Evolutionary conservation across 37 sponge, comb jelly and placozoan genomes (phyloP).

Genomic region (Amphimedon queenslandica): DNA sequence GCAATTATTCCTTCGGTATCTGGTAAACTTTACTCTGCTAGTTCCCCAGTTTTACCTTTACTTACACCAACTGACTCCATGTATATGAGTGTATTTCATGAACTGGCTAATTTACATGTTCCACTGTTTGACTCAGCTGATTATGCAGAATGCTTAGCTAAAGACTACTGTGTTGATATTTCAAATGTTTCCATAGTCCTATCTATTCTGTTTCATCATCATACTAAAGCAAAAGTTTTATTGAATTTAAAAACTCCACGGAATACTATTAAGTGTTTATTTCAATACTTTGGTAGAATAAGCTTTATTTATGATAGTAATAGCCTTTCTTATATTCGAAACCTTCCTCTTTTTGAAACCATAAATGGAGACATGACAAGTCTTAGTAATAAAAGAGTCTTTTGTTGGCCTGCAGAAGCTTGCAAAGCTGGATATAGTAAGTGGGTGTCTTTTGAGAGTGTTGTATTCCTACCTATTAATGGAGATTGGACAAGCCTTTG

Average conservation of each 20-base stretch:
- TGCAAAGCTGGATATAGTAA: too few relatives aligned
- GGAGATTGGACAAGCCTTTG: conserved; percentile 23
- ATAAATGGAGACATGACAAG: conserved; percentile 8
- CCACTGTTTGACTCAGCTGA: background rate
- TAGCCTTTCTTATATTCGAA: background rate
- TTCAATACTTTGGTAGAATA: conserved; percentile 21
- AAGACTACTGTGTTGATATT: too few relatives aligned
- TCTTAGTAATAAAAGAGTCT: conserved; percentile 7
- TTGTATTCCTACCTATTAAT: conserved; percentile 22
- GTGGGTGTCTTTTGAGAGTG: background rate
- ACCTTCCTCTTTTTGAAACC: conserved; percentile 38
- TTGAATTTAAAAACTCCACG: background rate
- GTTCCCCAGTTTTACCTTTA: background rate
- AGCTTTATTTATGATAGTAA: background rate
- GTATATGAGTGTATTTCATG: too few relatives aligned
- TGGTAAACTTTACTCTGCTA: too few relatives aligned
- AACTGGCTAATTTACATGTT: background rate
- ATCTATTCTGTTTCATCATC: background rate
- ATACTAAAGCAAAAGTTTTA: too few relatives aligned
- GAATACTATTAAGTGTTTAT: background rate
- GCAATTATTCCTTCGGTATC: conserved; percentile 28
- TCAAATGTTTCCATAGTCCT: background rate
- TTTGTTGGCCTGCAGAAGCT: conserved; percentile 44
- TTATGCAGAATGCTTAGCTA: too few relatives aligned
- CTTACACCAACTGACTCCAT: background rate